Percentiles rank a stretch among this genome's conserved stretches.
Evolutionary conservation across 2,888 invertebrate species (phyloP).

Genomic region (Macrophya annulata): DNA sequence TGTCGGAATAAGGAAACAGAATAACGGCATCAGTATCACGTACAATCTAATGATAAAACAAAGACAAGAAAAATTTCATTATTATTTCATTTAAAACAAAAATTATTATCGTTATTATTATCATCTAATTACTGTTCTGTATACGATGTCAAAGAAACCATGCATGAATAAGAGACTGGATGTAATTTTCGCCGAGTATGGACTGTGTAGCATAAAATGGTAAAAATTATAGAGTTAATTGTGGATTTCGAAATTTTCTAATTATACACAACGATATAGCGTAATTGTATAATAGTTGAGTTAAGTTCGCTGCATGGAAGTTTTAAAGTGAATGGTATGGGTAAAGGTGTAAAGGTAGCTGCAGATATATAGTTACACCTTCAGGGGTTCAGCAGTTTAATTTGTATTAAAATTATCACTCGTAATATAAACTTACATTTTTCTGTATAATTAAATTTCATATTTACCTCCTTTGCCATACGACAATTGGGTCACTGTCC

Average conservation of each 20-base stretch:
- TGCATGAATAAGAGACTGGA: background rate
- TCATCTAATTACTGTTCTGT: background rate
- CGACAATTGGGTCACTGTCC: constrained; percentile 90
- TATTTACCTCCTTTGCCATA: constrained; percentile 91
- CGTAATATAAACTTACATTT: background rate
- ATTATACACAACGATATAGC: constrained; percentile 18
- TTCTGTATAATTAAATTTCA: background rate
- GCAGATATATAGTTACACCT: no score
- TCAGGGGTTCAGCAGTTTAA: background rate
- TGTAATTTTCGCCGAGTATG: background rate
- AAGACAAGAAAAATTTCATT: background rate
- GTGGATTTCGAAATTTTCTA: constrained; percentile 5
- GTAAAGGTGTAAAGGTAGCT: background rate
- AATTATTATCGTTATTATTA: background rate
- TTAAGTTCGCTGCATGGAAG: constrained; percentile 13
- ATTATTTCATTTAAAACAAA: background rate
- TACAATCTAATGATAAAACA: constrained; percentile 84
- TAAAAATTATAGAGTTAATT: background rate
- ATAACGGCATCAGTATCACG: constrained; percentile 87
- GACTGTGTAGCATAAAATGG: background rate
- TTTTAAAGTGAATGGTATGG: background rate
- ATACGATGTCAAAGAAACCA: background rate
- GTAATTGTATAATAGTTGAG: background rate
- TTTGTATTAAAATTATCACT: constrained; percentile 8
- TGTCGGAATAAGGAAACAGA: constrained; percentile 91